A percentile compares a stretch with the other conserved stretches of the same genome.
Conservation (phyloP, 1,140 invertebrate genomes). For the Eueides isabella region DNA sequence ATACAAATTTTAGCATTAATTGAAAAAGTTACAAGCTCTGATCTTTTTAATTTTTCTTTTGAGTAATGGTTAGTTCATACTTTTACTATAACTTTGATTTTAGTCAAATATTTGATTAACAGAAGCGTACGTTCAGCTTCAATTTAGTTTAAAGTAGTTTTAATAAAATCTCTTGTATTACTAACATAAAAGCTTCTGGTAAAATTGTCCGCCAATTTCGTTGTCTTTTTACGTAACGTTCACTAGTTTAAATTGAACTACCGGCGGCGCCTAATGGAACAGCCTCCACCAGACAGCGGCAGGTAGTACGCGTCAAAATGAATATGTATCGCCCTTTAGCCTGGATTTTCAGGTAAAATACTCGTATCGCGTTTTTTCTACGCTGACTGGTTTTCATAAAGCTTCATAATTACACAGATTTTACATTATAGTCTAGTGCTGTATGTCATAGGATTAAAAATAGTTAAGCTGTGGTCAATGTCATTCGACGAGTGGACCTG, state of each 20-base stretch:
- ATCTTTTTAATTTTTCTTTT: neutral
- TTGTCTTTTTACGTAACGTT: conserved; percentile 34
- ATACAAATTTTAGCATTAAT: neutral
- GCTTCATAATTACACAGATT: neutral
- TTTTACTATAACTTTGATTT: neutral
- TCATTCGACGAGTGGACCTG: neutral
- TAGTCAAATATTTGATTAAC: conserved; percentile 1
- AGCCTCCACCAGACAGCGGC: conserved; percentile 28
- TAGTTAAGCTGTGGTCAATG: neutral
- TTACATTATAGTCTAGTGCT: neutral
- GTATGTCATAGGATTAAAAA: neutral
- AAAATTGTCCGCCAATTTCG: conserved; percentile 23
- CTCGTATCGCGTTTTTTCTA: conserved; percentile 7
- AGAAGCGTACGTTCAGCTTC: neutral
- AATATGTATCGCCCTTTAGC: conserved; percentile 31
- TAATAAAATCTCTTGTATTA: conserved; percentile 14
- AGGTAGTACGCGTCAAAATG: conserved; percentile 31
- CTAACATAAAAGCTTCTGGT: conserved; percentile 16
- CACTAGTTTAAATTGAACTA: conserved; percentile 40
- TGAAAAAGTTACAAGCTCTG: neutral
- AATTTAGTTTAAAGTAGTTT: neutral
- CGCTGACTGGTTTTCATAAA: neutral
- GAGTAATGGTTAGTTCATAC: neutral
- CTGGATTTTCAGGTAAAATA: conserved; percentile 32
- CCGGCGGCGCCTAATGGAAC: conserved; percentile 36